Evolutionary conservation across 2,113 vertebrate genomes (phyloP), one percentile per base, ranked within the genome.

Genomic region (Paramormyrops kingsleyae): DNA sequence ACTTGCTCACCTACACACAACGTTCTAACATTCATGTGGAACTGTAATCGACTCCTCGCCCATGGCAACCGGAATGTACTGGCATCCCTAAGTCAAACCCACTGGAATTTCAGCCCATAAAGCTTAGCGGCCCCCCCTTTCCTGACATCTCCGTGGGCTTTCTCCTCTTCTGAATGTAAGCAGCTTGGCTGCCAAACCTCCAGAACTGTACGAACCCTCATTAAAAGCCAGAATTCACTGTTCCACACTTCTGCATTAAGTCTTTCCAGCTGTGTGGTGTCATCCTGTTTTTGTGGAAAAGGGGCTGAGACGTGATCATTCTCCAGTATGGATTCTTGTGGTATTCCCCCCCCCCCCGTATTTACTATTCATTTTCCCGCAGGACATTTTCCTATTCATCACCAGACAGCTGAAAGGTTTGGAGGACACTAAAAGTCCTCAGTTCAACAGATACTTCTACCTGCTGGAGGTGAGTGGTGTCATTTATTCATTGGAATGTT

Each of bases 381-480:
- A 99, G 99, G 99, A 99, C 93, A 99, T 99, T 93, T 99, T 99
- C 95, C 97, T 99, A 93, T 99, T 99, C 95, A 99, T 99, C 96
- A 99, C 99, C 93, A 97, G 98, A 95, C 99, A 99, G 74, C 95
- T 99, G 93, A 99, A 99, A 94, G 99, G 99, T 91, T 95, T 99
- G 93, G 99, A 99, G 92, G 99, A 99, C 94, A 99, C 98, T 31
- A 99, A 99, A 95, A 99, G 99, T 93, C 98, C 99, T 31, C 99
- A 99, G 90, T 99, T 99, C 96, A 99, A 99, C 96, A 97, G 99
- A 98, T 99, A 99, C 94, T 99, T 99, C 95, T 99, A 99, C 95
- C 97, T 99, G 92, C 95, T 99, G 96, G 99, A 99, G 97, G 98
- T 99, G 95, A 96, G 85, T 42, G 47, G 4, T 8, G 4, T n/a